Evolutionary conservation across 2,888 invertebrate genomes (phyloP).

Genomic region (Acanthosepion lycidas): DNA sequence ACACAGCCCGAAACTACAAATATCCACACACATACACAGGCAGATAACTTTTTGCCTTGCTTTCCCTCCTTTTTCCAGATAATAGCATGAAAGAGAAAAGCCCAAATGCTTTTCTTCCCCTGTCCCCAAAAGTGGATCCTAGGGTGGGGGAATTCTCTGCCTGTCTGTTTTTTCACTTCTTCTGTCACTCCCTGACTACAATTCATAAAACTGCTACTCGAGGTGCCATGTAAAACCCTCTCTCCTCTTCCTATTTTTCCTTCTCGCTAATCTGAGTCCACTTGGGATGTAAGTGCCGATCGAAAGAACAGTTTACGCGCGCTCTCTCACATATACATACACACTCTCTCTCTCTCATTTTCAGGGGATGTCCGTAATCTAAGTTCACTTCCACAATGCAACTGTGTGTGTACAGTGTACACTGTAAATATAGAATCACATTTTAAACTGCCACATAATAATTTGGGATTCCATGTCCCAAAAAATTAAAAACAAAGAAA

Average conservation of each 20-base stretch:
- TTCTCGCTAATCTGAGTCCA: neutral
- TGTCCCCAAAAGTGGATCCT: neutral
- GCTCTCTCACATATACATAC: neutral
- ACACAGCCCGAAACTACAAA: neutral
- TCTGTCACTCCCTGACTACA: too few relatives aligned
- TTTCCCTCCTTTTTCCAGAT: neutral
- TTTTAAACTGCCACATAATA: neutral
- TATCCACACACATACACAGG: neutral
- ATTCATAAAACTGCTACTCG: conserved; percentile 18
- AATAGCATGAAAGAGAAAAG: neutral
- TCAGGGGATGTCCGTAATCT: too few relatives aligned
- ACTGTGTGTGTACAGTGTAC: neutral
- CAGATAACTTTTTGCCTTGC: neutral
- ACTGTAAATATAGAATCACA: neutral
- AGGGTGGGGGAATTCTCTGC: neutral
- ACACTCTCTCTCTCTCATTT: too few relatives aligned
- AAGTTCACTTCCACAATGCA: too few relatives aligned
- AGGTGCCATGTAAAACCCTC: neutral
- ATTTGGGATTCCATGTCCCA: neutral
- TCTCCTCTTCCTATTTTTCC: too few relatives aligned
- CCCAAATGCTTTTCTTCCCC: neutral
- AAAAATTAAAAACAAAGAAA: neutral
- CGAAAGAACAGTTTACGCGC: neutral
- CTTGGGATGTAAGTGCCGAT: neutral
- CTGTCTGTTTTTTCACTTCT: neutral